Conservation (phyloP, 2,113 vertebrate genomes). For the Todiramphus chloris region DNA sequence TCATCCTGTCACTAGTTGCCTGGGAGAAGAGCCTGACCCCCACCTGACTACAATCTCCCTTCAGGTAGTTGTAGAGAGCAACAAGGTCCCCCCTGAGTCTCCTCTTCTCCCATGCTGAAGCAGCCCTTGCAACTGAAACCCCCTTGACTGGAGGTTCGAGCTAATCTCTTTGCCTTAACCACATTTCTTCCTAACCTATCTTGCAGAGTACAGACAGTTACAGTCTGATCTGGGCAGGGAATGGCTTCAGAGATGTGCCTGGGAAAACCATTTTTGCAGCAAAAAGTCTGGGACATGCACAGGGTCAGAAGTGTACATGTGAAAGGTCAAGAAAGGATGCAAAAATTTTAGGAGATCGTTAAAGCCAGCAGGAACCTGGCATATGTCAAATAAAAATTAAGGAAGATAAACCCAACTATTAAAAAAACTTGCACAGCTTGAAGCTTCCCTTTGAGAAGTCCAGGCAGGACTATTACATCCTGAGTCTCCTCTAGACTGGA, state of each 20-base stretch:
- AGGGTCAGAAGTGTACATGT: neutral
- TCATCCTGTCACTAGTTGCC: too few relatives aligned
- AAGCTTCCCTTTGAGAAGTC: neutral
- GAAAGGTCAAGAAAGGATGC: neutral
- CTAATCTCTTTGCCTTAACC: neutral
- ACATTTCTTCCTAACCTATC: neutral
- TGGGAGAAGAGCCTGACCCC: too few relatives aligned
- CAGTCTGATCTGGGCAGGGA: neutral
- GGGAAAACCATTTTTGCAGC: neutral
- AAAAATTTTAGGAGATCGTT: neutral
- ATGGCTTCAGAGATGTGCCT: neutral
- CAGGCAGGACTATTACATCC: neutral
- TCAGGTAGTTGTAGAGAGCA: too few relatives aligned
- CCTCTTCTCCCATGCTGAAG: neutral
- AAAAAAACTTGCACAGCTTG: neutral
- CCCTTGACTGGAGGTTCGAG: neutral
- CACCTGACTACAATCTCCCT: too few relatives aligned
- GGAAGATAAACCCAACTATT: neutral
- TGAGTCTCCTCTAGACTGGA: neutral
- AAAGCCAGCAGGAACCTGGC: neutral
- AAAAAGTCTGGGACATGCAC: neutral
- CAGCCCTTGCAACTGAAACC: neutral
- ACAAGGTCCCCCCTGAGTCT: too few relatives aligned
- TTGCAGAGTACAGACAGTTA: neutral
- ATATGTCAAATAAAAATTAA: neutral